Evolutionary conservation across 2,888 invertebrate species (phyloP), one percentile per base, ranked within the genome.

Genomic region (Hirudinaria manillensis): DNA sequence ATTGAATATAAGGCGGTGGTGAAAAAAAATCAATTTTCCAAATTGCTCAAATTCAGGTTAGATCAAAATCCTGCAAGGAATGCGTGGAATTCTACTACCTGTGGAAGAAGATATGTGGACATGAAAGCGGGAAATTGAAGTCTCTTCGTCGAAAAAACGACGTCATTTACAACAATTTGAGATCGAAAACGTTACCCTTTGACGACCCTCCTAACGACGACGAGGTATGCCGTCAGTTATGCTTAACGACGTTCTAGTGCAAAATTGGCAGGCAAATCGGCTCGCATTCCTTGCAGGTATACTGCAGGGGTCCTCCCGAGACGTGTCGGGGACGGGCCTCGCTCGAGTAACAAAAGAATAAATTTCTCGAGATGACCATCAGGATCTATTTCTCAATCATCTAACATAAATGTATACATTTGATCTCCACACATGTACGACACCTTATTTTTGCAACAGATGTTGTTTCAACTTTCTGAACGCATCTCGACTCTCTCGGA

Each of bases 71-170:
- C 66, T 93, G 93, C 19, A 94, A 95, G 85, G 85, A 88, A 78
- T 98, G 98, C 88, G 90, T 97, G 82, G 95, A 96, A 88, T 96
- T 98, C 88, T 99, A 99, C 87, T 98, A 99, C 86, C 90, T 96
- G 83, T 99, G 98, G 98, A 99, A 99, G 88, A 96, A 97, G 86
- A 91, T 95, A 51, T 95, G 95, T 82, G 91, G 92, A 80, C 94
- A 96, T 85, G 90, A 90, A 81, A 93, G 94, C 87, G 92, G 92
- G 86, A 89, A 90, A 74, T 86, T 91, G 79, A 89, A 91, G 81
- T 86, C 90, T 77, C 88, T 91, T 81, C 89, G 90, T 81, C 89
- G 89, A 85, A 88, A 87, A 82, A 84, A 87, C 80, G 89, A 89
- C 61, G n/a, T 29, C 4, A 61, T 61, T 24, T 61, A 61, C 61